These are phyloP conservation scores for Ornithoptera alexandrae DNA, from an alignment of 2,888 invertebrate genomes.

Conservation along the genomic window DNA sequence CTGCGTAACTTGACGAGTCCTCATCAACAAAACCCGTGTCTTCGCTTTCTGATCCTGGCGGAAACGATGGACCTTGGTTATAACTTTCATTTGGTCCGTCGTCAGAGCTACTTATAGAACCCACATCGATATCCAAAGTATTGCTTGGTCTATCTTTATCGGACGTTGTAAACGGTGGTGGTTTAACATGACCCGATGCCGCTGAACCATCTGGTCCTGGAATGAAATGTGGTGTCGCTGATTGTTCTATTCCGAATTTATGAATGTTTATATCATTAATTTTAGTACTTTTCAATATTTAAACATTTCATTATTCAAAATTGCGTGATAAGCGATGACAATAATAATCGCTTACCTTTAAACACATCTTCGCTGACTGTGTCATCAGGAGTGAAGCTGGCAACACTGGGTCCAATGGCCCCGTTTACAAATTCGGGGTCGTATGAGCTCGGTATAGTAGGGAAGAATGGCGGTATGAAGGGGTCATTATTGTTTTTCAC, in stretches of 20 bases:
- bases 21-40: slow-evolving; percentile 59
- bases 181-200: slow-evolving; percentile 80
- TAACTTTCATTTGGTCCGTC: slow-evolving; percentile 38
- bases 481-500: slow-evolving; percentile 86
- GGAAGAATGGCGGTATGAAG: slow-evolving; percentile 81
- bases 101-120: slow-evolving; percentile 30
- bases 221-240: slow-evolving; percentile 32
- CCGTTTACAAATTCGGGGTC: slow-evolving; percentile 71
- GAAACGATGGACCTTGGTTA: slow-evolving; percentile 36
- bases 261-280: background rate
- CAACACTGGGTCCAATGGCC: slow-evolving; percentile 42
- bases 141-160: slow-evolving; percentile 57
- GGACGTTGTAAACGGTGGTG: slow-evolving; percentile 64
- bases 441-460: slow-evolving; percentile 79
- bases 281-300: background rate
- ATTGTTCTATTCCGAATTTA: background rate
- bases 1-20: slow-evolving; percentile 53
- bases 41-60: slow-evolving; percentile 39
- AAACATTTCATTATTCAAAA: background rate
- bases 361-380: slow-evolving; percentile 61
- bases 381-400: slow-evolving; percentile 47
- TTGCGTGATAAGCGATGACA: background rate
- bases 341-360: slow-evolving; percentile 55
- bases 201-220: slow-evolving; percentile 77
- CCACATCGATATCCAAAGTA: slow-evolving; percentile 37